Conservation (phyloP, 2,888 invertebrate species). For the Zygogramma bicolorata region DNA sequence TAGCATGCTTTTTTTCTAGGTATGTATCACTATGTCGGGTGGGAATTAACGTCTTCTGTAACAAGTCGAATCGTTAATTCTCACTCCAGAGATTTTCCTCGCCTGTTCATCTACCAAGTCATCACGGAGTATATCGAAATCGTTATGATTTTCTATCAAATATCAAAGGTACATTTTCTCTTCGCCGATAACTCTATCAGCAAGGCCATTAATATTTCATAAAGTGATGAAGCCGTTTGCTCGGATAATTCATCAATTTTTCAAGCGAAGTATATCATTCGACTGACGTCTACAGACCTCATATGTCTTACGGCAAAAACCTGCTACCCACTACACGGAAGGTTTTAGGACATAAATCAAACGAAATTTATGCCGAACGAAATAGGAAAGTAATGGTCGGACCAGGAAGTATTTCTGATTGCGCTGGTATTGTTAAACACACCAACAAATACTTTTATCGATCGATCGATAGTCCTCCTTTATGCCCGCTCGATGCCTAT, state of each 20-base stretch:
- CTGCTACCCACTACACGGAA: not conserved
- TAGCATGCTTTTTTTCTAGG: no score
- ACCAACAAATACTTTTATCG: not conserved
- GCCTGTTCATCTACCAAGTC: not conserved
- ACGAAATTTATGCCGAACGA: not conserved
- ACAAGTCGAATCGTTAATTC: no score
- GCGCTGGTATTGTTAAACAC: not conserved
- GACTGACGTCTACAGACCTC: not conserved
- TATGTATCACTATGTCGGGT: no score
- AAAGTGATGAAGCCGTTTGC: not conserved
- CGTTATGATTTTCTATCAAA: not conserved
- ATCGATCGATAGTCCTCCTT: not conserved
- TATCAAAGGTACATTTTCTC: not conserved
- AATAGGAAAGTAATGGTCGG: not conserved
- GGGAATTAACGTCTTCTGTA: no score
- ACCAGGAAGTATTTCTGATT: not conserved
- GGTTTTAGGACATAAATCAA: not conserved
- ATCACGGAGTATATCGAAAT: not conserved
- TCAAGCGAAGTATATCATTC: conserved; percentile 3
- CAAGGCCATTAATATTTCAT: conserved; percentile 1
- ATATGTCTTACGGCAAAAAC: not conserved
- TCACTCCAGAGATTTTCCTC: no score
- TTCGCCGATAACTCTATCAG: not conserved
- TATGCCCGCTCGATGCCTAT: not conserved
- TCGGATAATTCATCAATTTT: conserved; percentile 10